Conservation (phyloP, 2,888 invertebrate species). For the Sabellastarte sp. region DNA sequence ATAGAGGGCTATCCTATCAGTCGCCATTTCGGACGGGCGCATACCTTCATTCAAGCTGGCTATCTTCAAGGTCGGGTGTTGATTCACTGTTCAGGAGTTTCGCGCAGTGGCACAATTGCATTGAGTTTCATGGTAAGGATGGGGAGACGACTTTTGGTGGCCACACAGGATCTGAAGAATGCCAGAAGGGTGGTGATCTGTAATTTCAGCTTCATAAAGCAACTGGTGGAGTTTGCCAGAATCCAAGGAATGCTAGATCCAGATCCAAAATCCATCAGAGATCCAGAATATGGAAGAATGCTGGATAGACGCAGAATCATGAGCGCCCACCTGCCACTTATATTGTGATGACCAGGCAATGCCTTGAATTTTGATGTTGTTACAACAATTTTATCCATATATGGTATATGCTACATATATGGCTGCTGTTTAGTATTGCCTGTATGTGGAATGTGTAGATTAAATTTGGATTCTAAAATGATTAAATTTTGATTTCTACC, state of each 20-base stretch:
- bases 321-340: constrained; percentile 16
- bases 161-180: constrained; percentile 15
- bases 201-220: constrained; percentile 23
- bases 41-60: constrained; percentile 16
- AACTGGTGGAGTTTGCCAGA: constrained; percentile 24
- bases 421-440: too few species aligned
- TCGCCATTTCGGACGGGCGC: constrained; percentile 6
- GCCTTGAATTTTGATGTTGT: too few species aligned
- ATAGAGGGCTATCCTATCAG: constrained; percentile 10
- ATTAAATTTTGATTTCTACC: too few species aligned
- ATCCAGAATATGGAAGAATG: constrained; percentile 11
- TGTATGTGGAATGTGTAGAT: too few species aligned
- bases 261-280: constrained; percentile 3
- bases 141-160: constrained; percentile 17
- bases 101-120: constrained; percentile 22
- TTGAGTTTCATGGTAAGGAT: constrained; percentile 20
- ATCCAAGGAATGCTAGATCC: constrained; percentile 14
- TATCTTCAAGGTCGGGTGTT: constrained; percentile 3
- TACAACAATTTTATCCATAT: too few species aligned
- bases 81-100: constrained; percentile 23
- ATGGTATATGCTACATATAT: too few species aligned
- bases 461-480: too few species aligned
- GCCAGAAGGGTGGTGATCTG: constrained; percentile 21
- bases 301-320: constrained; percentile 13
- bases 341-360: neutral